phyloP scores from a whole-genome alignment of 2,113 vertebrate species.

The Rynchops niger region DNA sequence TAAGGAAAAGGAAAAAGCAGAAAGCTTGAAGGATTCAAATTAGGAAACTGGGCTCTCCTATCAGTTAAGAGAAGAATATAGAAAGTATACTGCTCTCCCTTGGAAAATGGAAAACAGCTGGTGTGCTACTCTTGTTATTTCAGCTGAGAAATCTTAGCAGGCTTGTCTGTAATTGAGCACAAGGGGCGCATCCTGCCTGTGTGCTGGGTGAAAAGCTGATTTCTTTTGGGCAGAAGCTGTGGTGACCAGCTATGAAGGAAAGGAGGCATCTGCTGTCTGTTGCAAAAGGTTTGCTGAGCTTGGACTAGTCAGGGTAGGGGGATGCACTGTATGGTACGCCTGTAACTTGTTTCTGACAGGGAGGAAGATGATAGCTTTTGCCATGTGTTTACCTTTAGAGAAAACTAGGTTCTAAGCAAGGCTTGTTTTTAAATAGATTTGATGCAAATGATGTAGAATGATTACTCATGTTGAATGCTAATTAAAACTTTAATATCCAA shows the following conservation, averaged over 20 bases:
- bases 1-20: not conserved
- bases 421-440: not conserved
- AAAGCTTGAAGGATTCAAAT: not conserved
- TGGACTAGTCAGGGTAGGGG: not conserved
- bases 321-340: fast-evolving
- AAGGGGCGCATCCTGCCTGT: not conserved
- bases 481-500: not conserved
- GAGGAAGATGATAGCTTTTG: not conserved
- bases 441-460: not conserved
- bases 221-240: not conserved
- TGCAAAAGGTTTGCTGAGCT: not conserved
- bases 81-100: not conserved
- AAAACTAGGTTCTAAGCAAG: not conserved
- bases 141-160: not conserved
- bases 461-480: not conserved
- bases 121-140: not conserved
- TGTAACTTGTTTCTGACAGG: not conserved
- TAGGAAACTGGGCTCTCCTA: not conserved
- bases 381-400: not conserved
- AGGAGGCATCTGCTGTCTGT: not conserved
- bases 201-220: not conserved
- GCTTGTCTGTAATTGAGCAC: not conserved
- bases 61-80: not conserved
- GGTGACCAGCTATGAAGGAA: not conserved
- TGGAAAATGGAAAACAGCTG: not conserved